Conservation (phyloP, 2,797 vertebrate genomes). For the Siniperca obscura region DNA sequence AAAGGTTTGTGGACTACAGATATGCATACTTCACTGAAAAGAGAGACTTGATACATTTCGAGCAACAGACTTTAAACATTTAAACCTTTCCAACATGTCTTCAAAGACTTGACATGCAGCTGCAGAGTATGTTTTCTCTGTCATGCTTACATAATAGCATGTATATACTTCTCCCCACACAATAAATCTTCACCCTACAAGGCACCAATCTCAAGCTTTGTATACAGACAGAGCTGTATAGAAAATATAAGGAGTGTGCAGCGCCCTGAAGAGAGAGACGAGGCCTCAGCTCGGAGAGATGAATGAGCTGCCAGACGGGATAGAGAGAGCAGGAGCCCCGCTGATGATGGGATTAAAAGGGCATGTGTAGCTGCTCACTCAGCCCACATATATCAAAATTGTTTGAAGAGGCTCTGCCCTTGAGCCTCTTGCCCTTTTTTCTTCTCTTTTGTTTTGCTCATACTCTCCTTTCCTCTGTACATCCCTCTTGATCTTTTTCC, state of each 20-base stretch:
- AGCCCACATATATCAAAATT: conserved; percentile 50
- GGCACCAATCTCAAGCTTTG: conserved; percentile 4
- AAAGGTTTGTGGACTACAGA: not conserved
- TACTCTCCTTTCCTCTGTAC: not conserved
- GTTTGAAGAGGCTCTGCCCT: conserved; percentile 47
- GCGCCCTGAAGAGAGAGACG: conserved; percentile 27
- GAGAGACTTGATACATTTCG: not conserved
- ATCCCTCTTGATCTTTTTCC: conserved; percentile 14
- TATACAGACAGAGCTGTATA: not conserved
- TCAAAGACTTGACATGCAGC: not conserved
- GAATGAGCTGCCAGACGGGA: conserved; percentile 70
- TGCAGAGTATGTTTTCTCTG: conserved; percentile 19
- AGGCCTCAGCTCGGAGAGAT: conserved; percentile 56
- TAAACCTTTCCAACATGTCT: not conserved
- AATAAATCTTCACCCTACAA: conserved; percentile 20
- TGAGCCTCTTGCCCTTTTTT: conserved; percentile 13
- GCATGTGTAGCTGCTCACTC: conserved; percentile 54
- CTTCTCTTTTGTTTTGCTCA: conserved; percentile 19
- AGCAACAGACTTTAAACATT: not conserved
- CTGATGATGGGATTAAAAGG: conserved; percentile 62
- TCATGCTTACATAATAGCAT: conserved; percentile 26
- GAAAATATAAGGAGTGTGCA: conserved; percentile 34
- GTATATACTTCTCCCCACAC: conserved; percentile 3
- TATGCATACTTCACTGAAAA: not conserved
- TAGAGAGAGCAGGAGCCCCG: conserved; percentile 45